phyloP scores from a whole-genome alignment of 2,888 invertebrate genomes.

The Chrysotoxum bicinctum region DNA sequence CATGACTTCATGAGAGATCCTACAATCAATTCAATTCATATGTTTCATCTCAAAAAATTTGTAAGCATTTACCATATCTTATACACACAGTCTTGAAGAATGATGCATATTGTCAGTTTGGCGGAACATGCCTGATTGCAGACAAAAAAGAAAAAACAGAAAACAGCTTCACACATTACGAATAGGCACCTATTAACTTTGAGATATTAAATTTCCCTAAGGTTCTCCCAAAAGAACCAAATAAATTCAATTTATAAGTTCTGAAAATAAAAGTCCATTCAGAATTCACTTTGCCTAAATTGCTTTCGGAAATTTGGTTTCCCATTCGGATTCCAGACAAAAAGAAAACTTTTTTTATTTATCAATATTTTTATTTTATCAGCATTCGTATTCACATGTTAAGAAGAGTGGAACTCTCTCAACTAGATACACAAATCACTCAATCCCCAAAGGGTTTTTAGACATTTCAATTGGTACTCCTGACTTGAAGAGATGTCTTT shows the following conservation, averaged over 20 bases:
- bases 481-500: not conserved
- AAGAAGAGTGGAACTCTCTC: not conserved
- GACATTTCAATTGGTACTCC: conserved; percentile 18
- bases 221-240: not conserved
- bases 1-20: not conserved
- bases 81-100: not conserved
- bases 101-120: not conserved
- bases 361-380: not conserved
- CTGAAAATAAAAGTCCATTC: not conserved
- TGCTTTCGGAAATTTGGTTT: not conserved
- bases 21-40: too few relatives aligned
- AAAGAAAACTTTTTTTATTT: not conserved
- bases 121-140: not conserved
- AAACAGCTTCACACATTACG: not conserved
- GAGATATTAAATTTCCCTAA: conserved; percentile 11
- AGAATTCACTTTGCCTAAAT: not conserved
- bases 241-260: not conserved
- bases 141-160: not conserved
- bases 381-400: not conserved
- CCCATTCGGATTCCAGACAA: not conserved
- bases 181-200: not conserved
- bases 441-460: not conserved
- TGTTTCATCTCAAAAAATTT: too few relatives aligned
- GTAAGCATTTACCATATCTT: not conserved
- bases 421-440: not conserved